These are phyloP conservation scores for Tenthredo scrophulariae DNA, from an alignment of 2,888 invertebrate genomes.

Conservation along the genomic window DNA sequence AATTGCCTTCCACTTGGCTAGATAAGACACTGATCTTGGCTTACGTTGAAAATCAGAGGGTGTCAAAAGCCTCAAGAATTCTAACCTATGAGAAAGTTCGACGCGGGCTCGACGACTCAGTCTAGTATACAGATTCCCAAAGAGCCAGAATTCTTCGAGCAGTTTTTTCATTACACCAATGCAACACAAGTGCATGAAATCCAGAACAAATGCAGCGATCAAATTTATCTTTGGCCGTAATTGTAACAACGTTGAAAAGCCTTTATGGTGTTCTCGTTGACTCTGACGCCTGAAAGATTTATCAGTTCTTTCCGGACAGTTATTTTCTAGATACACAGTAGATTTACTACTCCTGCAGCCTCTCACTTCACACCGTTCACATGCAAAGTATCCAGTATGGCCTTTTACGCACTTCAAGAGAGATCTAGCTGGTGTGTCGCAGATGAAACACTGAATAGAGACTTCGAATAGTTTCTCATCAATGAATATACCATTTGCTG, in stretches of 20 bases:
- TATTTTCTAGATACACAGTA: constrained; percentile 5
- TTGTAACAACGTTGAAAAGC: constrained; percentile 23
- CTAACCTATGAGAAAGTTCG: background rate
- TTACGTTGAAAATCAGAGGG: background rate
- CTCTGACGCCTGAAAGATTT: constrained; percentile 31
- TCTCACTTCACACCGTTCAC: background rate
- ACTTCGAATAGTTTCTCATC: background rate
- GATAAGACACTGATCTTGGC: background rate
- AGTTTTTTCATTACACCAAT: constrained; percentile 52
- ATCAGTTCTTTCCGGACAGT: constrained; percentile 17
- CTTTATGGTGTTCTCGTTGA: constrained; percentile 24
- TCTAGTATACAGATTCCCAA: constrained; percentile 12
- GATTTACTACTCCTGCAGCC: background rate
- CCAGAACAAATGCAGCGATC: background rate
- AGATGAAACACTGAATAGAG: background rate
- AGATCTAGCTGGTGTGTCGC: constrained; percentile 6
- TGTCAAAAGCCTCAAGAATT: background rate
- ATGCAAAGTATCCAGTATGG: background rate
- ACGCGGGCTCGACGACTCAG: background rate
- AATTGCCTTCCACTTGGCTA: background rate
- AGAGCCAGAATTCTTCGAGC: background rate
- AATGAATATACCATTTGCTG: background rate
- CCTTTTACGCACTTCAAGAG: background rate
- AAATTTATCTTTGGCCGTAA: constrained; percentile 3
- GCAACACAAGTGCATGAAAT: constrained; percentile 23